Conservation (phyloP, 1,140 invertebrate genomes). For the Heterodera carotae region DNA sequence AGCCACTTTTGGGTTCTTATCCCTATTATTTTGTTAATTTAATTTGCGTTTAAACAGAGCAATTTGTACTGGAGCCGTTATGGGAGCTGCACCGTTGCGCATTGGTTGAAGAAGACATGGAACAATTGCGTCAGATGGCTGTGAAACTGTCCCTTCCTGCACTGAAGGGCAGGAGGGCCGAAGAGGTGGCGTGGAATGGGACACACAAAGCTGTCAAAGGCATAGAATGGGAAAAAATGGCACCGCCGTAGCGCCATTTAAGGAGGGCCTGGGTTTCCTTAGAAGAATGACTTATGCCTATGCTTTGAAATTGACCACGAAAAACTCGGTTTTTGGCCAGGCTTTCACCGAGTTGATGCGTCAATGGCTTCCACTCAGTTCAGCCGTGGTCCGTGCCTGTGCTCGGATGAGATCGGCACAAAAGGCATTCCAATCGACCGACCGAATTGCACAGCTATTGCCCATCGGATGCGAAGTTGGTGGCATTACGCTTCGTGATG, state of each 20-base stretch:
- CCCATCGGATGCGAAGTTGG: constrained; percentile 12
- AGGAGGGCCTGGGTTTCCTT: neutral
- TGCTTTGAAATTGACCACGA: too few species aligned
- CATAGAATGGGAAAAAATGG: neutral
- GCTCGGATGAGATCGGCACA: constrained; percentile 40
- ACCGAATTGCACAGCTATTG: constrained; percentile 20
- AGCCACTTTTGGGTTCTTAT: constrained; percentile 77
- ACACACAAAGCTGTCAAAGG: too few species aligned
- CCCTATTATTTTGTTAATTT: neutral
- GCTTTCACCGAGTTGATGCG: constrained; percentile 62
- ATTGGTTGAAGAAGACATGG: constrained; percentile 71
- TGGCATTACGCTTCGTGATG: neutral
- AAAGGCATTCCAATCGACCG: constrained; percentile 38
- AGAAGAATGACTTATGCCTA: neutral
- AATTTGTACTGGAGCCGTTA: constrained; percentile 89
- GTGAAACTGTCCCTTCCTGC: constrained; percentile 39
- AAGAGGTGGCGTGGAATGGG: constrained; percentile 25
- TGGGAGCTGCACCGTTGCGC: constrained; percentile 87
- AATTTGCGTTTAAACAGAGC: constrained; percentile 69
- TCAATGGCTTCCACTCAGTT: constrained; percentile 48
- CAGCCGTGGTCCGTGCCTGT: constrained; percentile 46
- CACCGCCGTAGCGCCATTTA: too few species aligned
- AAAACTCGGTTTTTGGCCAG: too few species aligned
- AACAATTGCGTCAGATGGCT: constrained; percentile 42
- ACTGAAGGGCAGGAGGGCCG: constrained; percentile 41